Base-by-base conservation (phyloP, 2,888 invertebrate species). In the Drosophila mimetica region DNA sequence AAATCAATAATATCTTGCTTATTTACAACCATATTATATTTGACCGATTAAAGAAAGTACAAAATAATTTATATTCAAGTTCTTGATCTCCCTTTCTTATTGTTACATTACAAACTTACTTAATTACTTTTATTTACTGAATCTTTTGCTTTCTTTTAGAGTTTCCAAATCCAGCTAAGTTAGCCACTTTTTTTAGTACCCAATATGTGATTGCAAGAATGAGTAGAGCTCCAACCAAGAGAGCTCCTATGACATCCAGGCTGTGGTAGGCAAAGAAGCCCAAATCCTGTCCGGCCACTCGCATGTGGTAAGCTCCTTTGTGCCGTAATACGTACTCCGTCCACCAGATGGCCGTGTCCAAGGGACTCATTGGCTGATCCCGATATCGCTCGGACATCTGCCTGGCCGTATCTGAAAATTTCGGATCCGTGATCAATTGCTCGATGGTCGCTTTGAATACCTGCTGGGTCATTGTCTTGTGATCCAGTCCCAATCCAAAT, bases 401-500 rank as follows among this genome's bases (percentile, higher is more conserved):
- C 6, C 47, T 46, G 1, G 88, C 79, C 4, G 55, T 75, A 13
- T 61, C 20, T 0, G 53, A 54, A 55, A 87, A 91, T 13, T 42
- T 47, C 0, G 75, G 64, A 20, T 90, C 81, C 0, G 16, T 60
- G 0, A 90, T 14, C 16, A 91, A 44, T 1, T 79, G 69, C 4
- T 74, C 53, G 9, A 91, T 83, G 4, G 86, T 70, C 0, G 25
- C 14, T 4, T 71, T 69, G 1, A 93, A 69, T 9, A 77, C 81
- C 4, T 88, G 73, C 42, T 89, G 90, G 0, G 86, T 91, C 52
- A 93, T 70, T 7, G 83, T 70, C 0, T 81, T 71, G 20, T 89
- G 90, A 25, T 91, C 86, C n/a, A 93, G 74, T 1, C 75, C 81
- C 16, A 92, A 59, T 0, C 91, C 93, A 73, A 89, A 92, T 2